These are phyloP conservation scores for Melanaphis sacchari DNA, from an alignment of 1,140 invertebrate species.

Conservation along the genomic window DNA sequence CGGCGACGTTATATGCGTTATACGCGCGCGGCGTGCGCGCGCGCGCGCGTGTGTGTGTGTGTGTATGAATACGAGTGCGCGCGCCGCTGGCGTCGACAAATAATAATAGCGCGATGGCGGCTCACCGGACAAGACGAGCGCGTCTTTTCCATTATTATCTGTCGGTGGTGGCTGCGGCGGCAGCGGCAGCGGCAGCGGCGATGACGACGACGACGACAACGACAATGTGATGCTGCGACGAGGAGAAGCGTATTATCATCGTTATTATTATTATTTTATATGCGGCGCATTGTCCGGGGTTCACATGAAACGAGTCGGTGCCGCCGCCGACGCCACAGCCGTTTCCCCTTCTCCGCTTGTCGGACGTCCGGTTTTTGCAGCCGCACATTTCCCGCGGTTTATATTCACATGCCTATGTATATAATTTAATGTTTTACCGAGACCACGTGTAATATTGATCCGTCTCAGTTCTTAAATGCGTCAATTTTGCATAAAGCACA, in stretches of 20 bases:
- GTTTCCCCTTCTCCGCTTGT: background rate
- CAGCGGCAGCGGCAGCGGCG: background rate
- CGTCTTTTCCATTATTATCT: background rate
- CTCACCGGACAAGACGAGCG: conserved; percentile 10
- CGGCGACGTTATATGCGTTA: background rate
- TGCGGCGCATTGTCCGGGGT: background rate
- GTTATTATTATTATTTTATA: background rate
- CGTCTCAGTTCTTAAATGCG: background rate
- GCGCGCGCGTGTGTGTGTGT: background rate
- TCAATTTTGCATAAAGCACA: background rate
- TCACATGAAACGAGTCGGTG: background rate
- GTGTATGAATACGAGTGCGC: background rate
- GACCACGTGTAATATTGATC: too few relatives aligned
- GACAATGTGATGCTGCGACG: background rate
- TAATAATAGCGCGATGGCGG: conserved; percentile 8
- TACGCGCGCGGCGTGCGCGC: background rate
- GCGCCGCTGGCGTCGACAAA: background rate
- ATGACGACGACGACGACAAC: background rate
- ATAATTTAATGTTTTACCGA: background rate
- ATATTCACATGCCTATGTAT: background rate
- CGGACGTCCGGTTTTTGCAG: background rate
- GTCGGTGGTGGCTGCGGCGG: background rate
- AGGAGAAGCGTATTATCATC: background rate
- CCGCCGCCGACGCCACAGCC: background rate
- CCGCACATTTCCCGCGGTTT: background rate